These are phyloP conservation scores for Perca fluviatilis DNA, from an alignment of 2,113 vertebrate species.

Conservation along the genomic window DNA sequence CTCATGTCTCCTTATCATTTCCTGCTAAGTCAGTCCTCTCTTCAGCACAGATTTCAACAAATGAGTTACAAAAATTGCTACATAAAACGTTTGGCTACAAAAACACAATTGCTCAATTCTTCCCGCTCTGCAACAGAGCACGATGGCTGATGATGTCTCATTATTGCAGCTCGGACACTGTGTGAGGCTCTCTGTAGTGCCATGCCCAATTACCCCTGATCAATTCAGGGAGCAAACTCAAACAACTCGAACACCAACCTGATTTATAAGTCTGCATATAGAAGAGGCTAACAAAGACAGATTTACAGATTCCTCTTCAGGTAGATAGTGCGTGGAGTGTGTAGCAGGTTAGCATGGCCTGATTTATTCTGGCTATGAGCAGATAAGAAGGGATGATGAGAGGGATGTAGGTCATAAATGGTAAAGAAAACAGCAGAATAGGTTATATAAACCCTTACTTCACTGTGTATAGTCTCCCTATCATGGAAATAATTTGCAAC, in stretches of 20 bases:
- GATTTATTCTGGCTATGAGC: conserved; percentile 34
- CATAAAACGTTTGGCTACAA: conserved; percentile 36
- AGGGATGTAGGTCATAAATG: conserved; percentile 56
- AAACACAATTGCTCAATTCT: conserved; percentile 37
- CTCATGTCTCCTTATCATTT: conserved; percentile 28
- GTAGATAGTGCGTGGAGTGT: background rate
- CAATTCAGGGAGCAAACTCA: conserved; percentile 53
- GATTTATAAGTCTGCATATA: conserved; percentile 46
- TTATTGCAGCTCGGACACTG: conserved; percentile 58
- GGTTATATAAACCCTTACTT: conserved; percentile 41
- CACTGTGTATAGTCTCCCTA: conserved; percentile 14
- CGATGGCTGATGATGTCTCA: conserved; percentile 50
- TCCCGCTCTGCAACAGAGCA: conserved; percentile 49
- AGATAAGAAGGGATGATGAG: conserved; percentile 48
- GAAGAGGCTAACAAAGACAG: conserved; percentile 27
- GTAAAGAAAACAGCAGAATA: conserved; percentile 43
- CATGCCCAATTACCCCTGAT: conserved; percentile 63
- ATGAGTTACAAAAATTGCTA: conserved; percentile 19
- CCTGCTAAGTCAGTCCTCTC: conserved; percentile 28
- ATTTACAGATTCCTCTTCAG: conserved; percentile 22
- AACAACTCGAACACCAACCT: conserved; percentile 42
- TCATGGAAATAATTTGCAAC: conserved; percentile 43
- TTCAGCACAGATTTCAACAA: conserved; percentile 47
- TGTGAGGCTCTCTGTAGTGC: conserved; percentile 30
- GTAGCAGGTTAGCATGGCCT: conserved; percentile 31